Conservation (phyloP, 2,113 vertebrate genomes). For the Actinemys pallida region DNA sequence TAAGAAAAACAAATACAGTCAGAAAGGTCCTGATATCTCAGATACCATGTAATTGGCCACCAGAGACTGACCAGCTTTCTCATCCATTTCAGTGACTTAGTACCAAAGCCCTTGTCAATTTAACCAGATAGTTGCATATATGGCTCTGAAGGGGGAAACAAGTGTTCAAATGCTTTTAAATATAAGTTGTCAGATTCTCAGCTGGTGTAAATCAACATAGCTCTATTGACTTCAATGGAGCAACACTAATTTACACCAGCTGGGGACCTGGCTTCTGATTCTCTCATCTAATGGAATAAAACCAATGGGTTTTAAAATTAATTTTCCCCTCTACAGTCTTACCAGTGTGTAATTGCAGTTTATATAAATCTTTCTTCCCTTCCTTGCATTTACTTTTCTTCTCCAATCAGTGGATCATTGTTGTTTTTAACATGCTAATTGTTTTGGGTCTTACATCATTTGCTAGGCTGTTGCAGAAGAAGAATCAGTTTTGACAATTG, state of each 20-base stretch:
- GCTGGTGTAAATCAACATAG: background rate
- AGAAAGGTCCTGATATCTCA: background rate
- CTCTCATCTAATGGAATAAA: background rate
- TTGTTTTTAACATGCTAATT: background rate
- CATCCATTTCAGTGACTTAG: background rate
- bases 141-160: background rate
- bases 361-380: background rate
- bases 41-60: background rate
- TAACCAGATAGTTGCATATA: accelerated
- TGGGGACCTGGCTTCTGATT: background rate
- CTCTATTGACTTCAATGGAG: background rate
- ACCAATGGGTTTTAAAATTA: background rate
- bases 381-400: background rate
- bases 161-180: background rate
- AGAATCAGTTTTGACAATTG: background rate
- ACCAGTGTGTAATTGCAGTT: background rate
- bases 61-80: background rate
- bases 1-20: background rate
- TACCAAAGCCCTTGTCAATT: background rate
- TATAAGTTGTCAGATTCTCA: background rate
- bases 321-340: background rate
- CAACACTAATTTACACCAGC: background rate
- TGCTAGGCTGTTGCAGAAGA: background rate
- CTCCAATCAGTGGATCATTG: background rate
- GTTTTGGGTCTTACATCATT: background rate